Base-by-base conservation (phyloP, 2,888 invertebrate genomes). In the Hofmannophila pseudospretella region DNA sequence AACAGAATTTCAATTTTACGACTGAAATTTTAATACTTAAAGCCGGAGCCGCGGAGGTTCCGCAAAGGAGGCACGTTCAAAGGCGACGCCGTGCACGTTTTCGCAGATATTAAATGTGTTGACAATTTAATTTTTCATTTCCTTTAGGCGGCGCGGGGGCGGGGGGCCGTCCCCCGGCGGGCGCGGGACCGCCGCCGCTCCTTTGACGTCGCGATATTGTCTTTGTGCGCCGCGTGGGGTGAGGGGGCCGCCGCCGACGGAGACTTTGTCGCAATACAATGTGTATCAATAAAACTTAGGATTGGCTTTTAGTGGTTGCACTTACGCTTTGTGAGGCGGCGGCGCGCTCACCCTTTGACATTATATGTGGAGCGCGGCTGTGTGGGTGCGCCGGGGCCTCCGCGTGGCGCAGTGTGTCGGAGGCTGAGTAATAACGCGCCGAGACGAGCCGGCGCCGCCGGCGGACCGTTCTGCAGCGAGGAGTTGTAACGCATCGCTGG, bases 241-340 rank as follows among this genome's bases (percentile, higher is more conserved):
- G 79, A 67, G 79, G 69, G 71, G 80, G 70, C 76, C 79, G 67
- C 68, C 69, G 73, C 54, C 78, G 77, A 66, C 80, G 73, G 82
- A 84, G 85, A 86, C 86, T 85, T 85, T 86, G 86, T 87, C 86
- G 85, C 87, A 86, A 86, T 86, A 86, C 85, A 86, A 86, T 86
- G 86, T 86, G 86, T 87, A 86, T 86, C 86, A 86, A 86, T 86
- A 87, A 87, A 87, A 87, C 86, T 86, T 86, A 85, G 86, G 85
- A 86, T 87, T 86, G 86, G 86, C 86, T 87, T 87, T 87, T 87
- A 86, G 86, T 85, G 86, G 86, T 85, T 85, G 86, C 85, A 86
- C 87, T 86, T 85, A 86, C 86, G 85, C 84, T 85, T 85, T 85
- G 84, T 84, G 85, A 81, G 29, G 29, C 85, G 28, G 28, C 85